Evolutionary conservation across 2,797 vertebrate genomes (phyloP), one percentile per base, ranked within the genome.

Genomic region (Setipinna tenuifilis): DNA sequence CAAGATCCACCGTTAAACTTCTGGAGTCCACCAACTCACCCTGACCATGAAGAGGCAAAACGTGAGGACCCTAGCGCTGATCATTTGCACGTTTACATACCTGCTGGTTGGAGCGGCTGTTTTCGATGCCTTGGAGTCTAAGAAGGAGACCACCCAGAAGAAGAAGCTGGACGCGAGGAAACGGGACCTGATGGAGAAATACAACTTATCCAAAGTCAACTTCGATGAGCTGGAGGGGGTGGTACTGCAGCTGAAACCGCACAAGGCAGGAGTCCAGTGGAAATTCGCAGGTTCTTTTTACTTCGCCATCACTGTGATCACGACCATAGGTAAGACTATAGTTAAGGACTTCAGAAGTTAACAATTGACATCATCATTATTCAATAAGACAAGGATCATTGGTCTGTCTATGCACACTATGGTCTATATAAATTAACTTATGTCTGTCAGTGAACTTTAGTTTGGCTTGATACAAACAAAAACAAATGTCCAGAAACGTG

Each of bases 231-330:
- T 98, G 85, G 97, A 98, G 92, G 90, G 89, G 90, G 97, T 98
- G 89, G 97, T 98, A 85, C 92, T 98, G 92, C 94, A 96, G 92
- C 96, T 98, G 61, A 98, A 98, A 92, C 97, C 97, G 50, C 98
- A 98, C 94, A 98, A 98, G 94, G 97, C 97, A 85, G 98, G 97
- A 17, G 94, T 98, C 91, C 98, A 98, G 96, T 98, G 98, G 98
- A 94, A 92, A 87, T 98, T 98, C 93, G 95, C 98, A 50, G 98
- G 98, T 16, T 98, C 98, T 58, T 98, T 98, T 93, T 98, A 98
- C 92, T 98, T 98, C 94, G 97, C 98, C 93, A 98, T 98, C 95
- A 98, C 98, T 84, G 97, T 98, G 91, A 98, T 98, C 93, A 98
- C 98, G 17, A 98, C 98, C 44, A 98, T 98, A 93, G 98, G 98